These are phyloP conservation scores for Luscinia luscinia DNA, from an alignment of 2,797 vertebrate species.

Conservation along the genomic window DNA sequence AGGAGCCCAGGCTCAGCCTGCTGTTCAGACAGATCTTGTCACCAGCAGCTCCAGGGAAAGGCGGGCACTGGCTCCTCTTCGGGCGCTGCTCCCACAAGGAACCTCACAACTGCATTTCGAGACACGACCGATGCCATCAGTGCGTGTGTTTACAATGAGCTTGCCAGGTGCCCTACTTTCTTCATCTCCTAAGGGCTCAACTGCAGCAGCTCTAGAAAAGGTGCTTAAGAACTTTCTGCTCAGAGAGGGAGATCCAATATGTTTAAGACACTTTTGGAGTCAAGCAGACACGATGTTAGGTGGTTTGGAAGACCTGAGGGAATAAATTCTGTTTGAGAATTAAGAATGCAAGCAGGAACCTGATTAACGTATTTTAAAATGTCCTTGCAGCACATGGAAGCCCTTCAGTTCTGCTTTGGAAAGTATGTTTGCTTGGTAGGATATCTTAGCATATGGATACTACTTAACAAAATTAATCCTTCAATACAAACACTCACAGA, in stretches of 20 bases:
- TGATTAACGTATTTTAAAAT: neutral
- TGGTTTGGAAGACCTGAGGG: neutral
- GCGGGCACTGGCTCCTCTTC: neutral
- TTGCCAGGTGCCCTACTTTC: conserved; percentile 53
- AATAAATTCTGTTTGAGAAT: neutral
- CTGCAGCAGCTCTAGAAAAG: conserved; percentile 44
- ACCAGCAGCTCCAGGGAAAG: neutral
- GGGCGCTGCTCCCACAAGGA: neutral
- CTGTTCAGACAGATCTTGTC: neutral
- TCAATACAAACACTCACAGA: neutral
- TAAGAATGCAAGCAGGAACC: neutral
- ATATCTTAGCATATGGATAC: conserved; percentile 14
- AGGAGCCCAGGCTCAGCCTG: neutral
- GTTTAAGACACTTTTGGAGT: neutral
- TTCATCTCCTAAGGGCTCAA: conserved; percentile 23
- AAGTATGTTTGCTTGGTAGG: neutral
- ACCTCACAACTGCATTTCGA: neutral
- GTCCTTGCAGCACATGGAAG: neutral
- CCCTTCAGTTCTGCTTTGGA: neutral
- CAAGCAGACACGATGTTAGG: neutral
- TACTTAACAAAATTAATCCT: conserved; percentile 17
- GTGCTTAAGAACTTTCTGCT: conserved; percentile 41
- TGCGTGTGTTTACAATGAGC: neutral
- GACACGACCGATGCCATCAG: neutral
- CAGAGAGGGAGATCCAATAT: neutral